Conservation (phyloP, 1,140 invertebrate species). For the Drosophila navojoa region DNA sequence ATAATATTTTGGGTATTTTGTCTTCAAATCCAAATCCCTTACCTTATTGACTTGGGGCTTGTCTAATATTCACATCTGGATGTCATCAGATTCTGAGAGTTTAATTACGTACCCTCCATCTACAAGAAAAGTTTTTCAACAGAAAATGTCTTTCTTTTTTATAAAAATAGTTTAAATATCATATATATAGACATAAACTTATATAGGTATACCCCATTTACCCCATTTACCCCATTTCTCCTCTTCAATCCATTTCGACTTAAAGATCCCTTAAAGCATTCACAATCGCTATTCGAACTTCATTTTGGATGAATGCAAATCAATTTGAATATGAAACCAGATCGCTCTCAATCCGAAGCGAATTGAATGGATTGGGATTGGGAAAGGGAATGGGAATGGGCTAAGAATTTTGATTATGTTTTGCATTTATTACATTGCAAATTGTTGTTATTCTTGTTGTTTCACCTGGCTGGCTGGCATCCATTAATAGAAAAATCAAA, state of each 20-base stretch:
- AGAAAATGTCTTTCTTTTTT: no score
- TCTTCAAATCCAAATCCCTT: no score
- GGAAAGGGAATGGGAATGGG: background rate
- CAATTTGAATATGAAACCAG: constrained; percentile 2
- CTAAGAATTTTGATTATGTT: constrained; percentile 49
- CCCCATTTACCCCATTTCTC: no score
- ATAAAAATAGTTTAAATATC: no score
- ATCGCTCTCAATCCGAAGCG: background rate
- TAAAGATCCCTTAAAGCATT: background rate
- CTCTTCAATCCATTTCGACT: background rate
- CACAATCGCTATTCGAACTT: background rate
- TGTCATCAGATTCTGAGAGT: no score
- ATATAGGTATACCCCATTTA: no score
- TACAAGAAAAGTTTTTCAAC: no score
- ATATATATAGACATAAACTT: no score
- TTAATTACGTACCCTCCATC: no score
- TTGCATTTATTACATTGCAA: constrained; percentile 57
- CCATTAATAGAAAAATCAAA: constrained; percentile 44
- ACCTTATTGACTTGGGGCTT: no score
- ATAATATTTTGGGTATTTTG: no score
- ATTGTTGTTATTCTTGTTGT: constrained; percentile 36
- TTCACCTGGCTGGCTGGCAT: constrained; percentile 51
- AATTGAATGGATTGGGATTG: constrained; percentile 14
- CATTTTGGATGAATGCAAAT: constrained; percentile 6
- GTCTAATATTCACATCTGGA: no score